Evolutionary conservation across 2,888 invertebrate species (phyloP), one percentile per base, ranked within the genome.

Genomic region (Thymelicus acteon): DNA sequence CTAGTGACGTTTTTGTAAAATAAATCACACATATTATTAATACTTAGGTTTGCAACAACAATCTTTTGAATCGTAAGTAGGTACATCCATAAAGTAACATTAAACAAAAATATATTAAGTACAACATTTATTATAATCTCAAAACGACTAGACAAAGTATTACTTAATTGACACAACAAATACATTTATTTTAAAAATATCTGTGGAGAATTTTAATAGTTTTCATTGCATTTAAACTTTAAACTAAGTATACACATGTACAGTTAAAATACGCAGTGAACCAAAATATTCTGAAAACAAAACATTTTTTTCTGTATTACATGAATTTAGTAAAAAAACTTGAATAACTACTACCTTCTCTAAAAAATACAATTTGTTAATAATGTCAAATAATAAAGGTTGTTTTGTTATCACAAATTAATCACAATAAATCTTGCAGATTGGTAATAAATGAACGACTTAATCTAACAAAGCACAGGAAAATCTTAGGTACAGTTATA

Each of bases 141-240:
- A 86, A 88, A 74, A 89, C 85, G 92, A 92, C 92, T 92, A 92
- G 92, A 92, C 83, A 82, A 81, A 75, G 80, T 82, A 80, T 80
- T 78, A 82, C 80, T 78, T 87, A 91, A 91, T 91, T 91, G 90
- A 92, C 90, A 89, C 85, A 87, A 90, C 86, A 90, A 81, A 83
- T 77, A 87, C 12, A 63, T 57, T 57, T 72, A 67, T 73, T 81
- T 82, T 76, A 86, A 49, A 61, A 48, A 37, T 72, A 70, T 72
- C 72, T 72, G 67, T 63, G 44, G 54, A 69, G 58, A 75, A 57
- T 61, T 44, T 39, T n/a, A 67, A 44, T 48, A 49, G 6, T 19
- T 60, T 49, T 39, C 37, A 37, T 60, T 48, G 15, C 5, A 24
- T 19, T 54, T 44, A 39, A 40, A 40, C 19, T 19, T 19, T 19